A percentile compares a stretch with the other conserved stretches of the same genome.
phyloP scores from a whole-genome alignment of 2,888 invertebrate species.

The Carabus problematicus region DNA sequence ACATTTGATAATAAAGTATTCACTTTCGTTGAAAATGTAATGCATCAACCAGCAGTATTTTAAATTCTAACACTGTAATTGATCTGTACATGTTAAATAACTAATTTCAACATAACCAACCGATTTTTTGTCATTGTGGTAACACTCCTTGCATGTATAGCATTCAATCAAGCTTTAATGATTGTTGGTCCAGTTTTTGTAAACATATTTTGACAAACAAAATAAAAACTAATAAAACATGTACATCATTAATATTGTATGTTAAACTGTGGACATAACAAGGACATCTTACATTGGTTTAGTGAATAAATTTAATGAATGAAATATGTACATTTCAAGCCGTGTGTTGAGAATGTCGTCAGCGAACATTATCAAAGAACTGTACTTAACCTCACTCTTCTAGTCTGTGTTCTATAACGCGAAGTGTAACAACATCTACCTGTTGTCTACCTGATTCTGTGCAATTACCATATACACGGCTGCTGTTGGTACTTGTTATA shows the following conservation, averaged over 20 bases:
- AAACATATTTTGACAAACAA: slow-evolving; percentile 5
- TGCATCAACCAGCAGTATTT: background rate
- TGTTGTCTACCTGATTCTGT: slow-evolving; percentile 5
- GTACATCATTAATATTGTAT: slow-evolving; percentile 38
- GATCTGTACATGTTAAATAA: slow-evolving; percentile 22
- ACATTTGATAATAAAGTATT: slow-evolving; percentile 27
- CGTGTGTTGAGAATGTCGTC: background rate
- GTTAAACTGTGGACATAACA: slow-evolving; percentile 20
- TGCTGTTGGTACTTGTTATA: background rate
- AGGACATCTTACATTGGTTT: slow-evolving; percentile 4
- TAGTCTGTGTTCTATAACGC: too few relatives aligned
- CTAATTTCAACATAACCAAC: slow-evolving; percentile 18
- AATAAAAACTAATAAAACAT: slow-evolving; percentile 26
- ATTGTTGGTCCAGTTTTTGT: too few relatives aligned
- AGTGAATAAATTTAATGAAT: slow-evolving; percentile 15
- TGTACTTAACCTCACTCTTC: too few relatives aligned
- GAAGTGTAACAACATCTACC: too few relatives aligned
- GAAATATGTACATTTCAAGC: background rate
- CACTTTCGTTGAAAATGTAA: slow-evolving; percentile 23
- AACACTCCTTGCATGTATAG: too few relatives aligned
- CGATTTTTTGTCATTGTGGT: too few relatives aligned
- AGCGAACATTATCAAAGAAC: background rate
- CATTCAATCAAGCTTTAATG: too few relatives aligned
- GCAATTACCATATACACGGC: slow-evolving; percentile 12
- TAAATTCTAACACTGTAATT: slow-evolving; percentile 23